Conservation (phyloP, 2,888 invertebrate species). For the Lissonota sp. region DNA sequence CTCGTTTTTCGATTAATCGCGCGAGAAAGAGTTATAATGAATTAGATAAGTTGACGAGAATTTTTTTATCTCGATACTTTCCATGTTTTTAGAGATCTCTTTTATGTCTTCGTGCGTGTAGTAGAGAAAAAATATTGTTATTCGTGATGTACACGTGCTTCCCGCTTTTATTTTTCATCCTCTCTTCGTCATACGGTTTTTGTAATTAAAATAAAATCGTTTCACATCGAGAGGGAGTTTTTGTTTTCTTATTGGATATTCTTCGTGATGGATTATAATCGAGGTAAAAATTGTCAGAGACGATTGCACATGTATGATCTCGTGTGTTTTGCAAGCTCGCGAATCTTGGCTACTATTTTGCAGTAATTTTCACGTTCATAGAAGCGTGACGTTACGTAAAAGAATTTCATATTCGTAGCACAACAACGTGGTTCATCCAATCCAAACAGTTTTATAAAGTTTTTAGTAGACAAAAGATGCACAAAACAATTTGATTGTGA, state of each 20-base stretch:
- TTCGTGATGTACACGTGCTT: not conserved
- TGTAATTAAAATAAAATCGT: not conserved
- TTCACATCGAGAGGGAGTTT: not conserved
- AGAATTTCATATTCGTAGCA: conserved; percentile 28
- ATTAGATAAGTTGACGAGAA: conserved; percentile 34
- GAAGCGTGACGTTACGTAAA: conserved; percentile 59
- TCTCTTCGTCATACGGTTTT: not conserved
- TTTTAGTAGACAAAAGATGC: no score
- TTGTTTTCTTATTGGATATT: not conserved
- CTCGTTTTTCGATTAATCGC: not conserved
- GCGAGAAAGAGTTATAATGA: conserved; percentile 15
- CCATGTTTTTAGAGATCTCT: not conserved
- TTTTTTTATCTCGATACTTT: not conserved
- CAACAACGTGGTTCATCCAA: conserved; percentile 28
- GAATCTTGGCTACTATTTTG: conserved; percentile 38
- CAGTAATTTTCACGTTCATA: conserved; percentile 55
- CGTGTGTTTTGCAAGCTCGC: conserved; percentile 3
- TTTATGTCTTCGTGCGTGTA: not conserved
- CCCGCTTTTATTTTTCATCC: not conserved
- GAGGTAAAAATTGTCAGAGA: conserved; percentile 22
- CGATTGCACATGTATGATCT: not conserved
- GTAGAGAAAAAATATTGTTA: not conserved
- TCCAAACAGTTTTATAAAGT: not conserved
- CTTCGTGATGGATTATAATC: not conserved
- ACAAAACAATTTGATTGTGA: no score